Conservation (phyloP, 2,797 vertebrate genomes). For the Aeoliscus strigatus region DNA sequence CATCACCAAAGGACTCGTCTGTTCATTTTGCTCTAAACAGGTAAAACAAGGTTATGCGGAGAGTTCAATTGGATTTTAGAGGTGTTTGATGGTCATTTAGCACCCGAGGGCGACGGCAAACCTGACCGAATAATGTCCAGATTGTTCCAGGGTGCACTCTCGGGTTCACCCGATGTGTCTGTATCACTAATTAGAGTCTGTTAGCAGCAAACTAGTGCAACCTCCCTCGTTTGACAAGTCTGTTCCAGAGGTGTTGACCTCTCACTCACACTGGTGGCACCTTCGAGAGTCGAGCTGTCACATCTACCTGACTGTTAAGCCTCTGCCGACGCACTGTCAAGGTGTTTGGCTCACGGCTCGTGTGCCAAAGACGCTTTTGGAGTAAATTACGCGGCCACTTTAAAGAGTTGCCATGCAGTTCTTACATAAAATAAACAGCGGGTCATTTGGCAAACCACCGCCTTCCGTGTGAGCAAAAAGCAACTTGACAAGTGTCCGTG, state of each 20-base stretch:
- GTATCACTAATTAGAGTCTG: constrained; percentile 73
- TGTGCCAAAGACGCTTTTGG: too few species aligned
- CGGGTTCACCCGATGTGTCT: constrained; percentile 4
- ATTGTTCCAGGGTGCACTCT: constrained; percentile 33
- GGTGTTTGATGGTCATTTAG: not conserved
- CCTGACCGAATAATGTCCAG: constrained; percentile 33
- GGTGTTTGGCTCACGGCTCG: too few species aligned
- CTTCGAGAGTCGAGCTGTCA: constrained; percentile 41
- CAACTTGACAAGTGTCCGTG: constrained; percentile 74
- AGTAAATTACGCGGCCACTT: constrained; percentile 6
- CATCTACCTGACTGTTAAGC: constrained; percentile 66
- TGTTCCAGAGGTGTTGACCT: constrained; percentile 74
- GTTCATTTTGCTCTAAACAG: constrained; percentile 18
- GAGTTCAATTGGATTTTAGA: constrained; percentile 19
- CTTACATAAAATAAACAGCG: constrained; percentile 42
- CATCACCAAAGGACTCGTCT: constrained; percentile 17
- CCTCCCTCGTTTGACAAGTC: constrained; percentile 70
- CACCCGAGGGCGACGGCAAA: constrained; percentile 7
- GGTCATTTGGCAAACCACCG: constrained; percentile 59
- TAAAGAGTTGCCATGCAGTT: constrained; percentile 13
- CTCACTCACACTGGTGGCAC: constrained; percentile 52
- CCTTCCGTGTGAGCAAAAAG: constrained; percentile 55
- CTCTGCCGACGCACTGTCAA: constrained; percentile 41
- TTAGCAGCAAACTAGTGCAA: constrained; percentile 65
- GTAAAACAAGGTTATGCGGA: constrained; percentile 8